Evolutionary conservation across 2,888 invertebrate genomes (phyloP), one percentile per base, ranked within the genome.

Genomic region (Eristalis intricaria): DNA sequence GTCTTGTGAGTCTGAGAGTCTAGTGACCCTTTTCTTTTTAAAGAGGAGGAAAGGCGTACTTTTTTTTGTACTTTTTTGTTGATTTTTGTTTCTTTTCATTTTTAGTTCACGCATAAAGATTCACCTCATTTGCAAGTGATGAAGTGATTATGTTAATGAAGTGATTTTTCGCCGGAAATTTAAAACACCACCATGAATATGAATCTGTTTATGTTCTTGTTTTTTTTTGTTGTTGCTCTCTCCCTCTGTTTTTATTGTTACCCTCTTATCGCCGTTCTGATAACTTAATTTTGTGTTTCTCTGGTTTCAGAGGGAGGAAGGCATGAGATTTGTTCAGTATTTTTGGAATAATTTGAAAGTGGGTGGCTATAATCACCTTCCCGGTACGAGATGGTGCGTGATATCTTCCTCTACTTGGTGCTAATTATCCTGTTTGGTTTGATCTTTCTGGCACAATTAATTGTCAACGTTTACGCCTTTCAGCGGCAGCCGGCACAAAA

Each of bases 371-470:
- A 50, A 50, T 50, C 50, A 19, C 22, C 35, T 23, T 15, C 15
- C 11, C 40, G 77, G 74, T 76, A 78, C 90, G 90, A 89, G 83
- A 92, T 92, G 92, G 90, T 92, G 91, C 92, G 92, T 90, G 92
- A 92, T 91, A 92, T 92, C 82, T 92, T 92, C 90, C 90, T 92
- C 82, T 92, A 92, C 90, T 90, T 92, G 89, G 91, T 92, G 89
- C 90, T 92, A 90, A 92, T 92, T 90, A 91, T 92, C 91, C 92
- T 92, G 91, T 92, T 92, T 91, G 92, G 92, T 90, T 90, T 92
- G 88, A 92, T 92, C 90, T 92, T 92, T 89, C 90, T 92, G 91
- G 92, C 92, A 84, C 92, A 92, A 91, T 90, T 92, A 91, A 92
- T 92, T 90, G 92, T 92, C 89, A 92, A 92, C 89, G 92, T 92